Evolutionary conservation across 2,888 invertebrate genomes (phyloP).

Genomic region (Anaspis maculata): DNA sequence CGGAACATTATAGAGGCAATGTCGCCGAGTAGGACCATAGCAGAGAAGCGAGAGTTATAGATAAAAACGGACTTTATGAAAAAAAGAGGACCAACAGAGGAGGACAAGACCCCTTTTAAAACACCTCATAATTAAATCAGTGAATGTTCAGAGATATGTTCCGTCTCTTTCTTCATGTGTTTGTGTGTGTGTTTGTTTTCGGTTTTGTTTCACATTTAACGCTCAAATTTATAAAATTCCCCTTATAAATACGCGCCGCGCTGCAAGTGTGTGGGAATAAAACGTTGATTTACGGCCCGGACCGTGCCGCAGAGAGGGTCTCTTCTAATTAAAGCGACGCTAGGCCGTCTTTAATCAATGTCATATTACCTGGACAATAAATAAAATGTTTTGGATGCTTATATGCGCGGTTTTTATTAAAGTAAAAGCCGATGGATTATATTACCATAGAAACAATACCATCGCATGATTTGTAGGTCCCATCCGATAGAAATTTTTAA

Average conservation of each 20-base stretch:
- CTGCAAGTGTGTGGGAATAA: constrained; percentile 22
- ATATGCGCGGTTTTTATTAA: constrained; percentile 25
- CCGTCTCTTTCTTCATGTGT: no score
- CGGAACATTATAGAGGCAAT: constrained; percentile 25
- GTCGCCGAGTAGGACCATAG: constrained; percentile 15
- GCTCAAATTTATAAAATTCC: constrained; percentile 24
- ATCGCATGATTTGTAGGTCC: constrained; percentile 24
- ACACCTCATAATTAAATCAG: constrained; percentile 31
- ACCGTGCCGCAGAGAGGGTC: constrained; percentile 14
- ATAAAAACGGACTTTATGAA: constrained; percentile 27
- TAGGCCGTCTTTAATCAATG: constrained; percentile 31
- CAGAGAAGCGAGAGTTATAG: constrained; percentile 21
- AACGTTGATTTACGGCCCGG: constrained; percentile 25
- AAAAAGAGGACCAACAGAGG: constrained; percentile 19
- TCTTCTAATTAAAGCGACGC: constrained; percentile 31
- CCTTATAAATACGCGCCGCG: constrained; percentile 17
- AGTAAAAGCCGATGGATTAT: constrained; percentile 19
- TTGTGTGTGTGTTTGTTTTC: no score
- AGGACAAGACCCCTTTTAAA: constrained; percentile 15
- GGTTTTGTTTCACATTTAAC: constrained; percentile 19
- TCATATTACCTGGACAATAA: constrained; percentile 32
- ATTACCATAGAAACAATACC: constrained; percentile 35
- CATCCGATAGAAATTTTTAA: constrained; percentile 22
- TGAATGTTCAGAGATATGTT: not conserved
- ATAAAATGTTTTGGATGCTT: constrained; percentile 28